phyloP scores from a whole-genome alignment of 2,888 invertebrate genomes.

The Sialis lutaria region DNA sequence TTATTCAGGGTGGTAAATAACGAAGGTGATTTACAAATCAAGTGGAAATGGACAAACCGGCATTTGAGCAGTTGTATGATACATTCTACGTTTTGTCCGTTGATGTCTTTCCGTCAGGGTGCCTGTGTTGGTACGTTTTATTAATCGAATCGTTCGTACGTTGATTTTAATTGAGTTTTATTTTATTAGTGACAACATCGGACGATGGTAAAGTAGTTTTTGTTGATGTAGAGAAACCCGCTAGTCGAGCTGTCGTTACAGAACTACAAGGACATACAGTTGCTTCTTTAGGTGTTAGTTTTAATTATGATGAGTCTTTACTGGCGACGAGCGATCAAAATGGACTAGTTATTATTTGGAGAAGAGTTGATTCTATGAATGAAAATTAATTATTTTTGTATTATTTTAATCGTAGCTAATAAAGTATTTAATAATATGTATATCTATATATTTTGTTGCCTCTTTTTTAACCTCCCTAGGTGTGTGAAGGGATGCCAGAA shows the following conservation, averaged over 20 bases:
- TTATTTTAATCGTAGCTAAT: no score
- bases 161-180: background rate
- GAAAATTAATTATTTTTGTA: conserved; percentile 6
- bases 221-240: conserved; percentile 48
- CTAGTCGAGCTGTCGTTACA: conserved; percentile 35
- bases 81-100: conserved; percentile 67
- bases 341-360: conserved; percentile 64
- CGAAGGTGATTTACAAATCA: conserved; percentile 46
- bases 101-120: conserved; percentile 67
- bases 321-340: conserved; percentile 70
- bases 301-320: conserved; percentile 76
- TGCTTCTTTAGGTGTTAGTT: conserved; percentile 67
- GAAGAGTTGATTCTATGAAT: conserved; percentile 21
- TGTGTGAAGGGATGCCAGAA: no score
- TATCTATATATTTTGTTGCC: no score
- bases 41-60: conserved; percentile 44
- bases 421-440: no score
- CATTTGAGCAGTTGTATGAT: conserved; percentile 39
- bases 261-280: conserved; percentile 57
- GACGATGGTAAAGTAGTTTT: conserved; percentile 68
- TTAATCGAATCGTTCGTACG: background rate
- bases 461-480: no score
- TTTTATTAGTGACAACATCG: conserved; percentile 45
- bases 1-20: conserved; percentile 39
- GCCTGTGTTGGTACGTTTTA: conserved; percentile 46